These are phyloP conservation scores for Perizoma affinitatum DNA, from an alignment of 2,888 invertebrate genomes.

Conservation along the genomic window DNA sequence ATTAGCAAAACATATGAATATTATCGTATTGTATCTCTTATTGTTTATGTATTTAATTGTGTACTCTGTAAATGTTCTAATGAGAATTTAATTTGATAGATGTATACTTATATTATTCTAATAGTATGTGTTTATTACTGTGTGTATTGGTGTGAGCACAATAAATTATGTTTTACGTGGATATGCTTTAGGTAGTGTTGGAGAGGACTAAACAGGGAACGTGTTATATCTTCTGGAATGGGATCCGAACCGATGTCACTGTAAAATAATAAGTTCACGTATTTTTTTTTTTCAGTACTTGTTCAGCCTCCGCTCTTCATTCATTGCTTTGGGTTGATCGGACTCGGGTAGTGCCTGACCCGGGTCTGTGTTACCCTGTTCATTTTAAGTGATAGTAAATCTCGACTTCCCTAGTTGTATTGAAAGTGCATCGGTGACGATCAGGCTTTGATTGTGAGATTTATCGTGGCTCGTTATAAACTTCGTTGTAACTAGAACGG, in stretches of 20 bases:
- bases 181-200: conserved; percentile 67
- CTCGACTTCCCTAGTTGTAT: conserved; percentile 34
- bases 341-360: conserved; percentile 31
- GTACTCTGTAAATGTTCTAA: conserved; percentile 61
- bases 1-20: conserved; percentile 41
- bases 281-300: conserved; percentile 30
- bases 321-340: conserved; percentile 17
- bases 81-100: conserved; percentile 61
- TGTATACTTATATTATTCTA: conserved; percentile 51
- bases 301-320: conserved; percentile 32
- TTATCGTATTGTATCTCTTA: conserved; percentile 50
- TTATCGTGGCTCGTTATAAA: conserved; percentile 44
- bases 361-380: conserved; percentile 16
- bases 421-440: conserved; percentile 33
- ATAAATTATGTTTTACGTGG: conserved; percentile 61
- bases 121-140: conserved; percentile 62
- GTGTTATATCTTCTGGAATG: conserved; percentile 51
- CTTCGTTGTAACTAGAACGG: conserved; percentile 3
- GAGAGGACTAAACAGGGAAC: conserved; percentile 76
- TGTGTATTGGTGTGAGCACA: conserved; percentile 78
- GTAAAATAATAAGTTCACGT: conserved; percentile 31
- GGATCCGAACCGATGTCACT: conserved; percentile 52
- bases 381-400: conserved; percentile 34
- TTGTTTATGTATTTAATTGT: conserved; percentile 55
- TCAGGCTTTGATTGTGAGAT: conserved; percentile 40